Percentiles rank a stretch among this genome's conserved stretches.
Evolutionary conservation across 2,113 vertebrate species (phyloP).

Genomic region (Amphilophus citrinellus): DNA sequence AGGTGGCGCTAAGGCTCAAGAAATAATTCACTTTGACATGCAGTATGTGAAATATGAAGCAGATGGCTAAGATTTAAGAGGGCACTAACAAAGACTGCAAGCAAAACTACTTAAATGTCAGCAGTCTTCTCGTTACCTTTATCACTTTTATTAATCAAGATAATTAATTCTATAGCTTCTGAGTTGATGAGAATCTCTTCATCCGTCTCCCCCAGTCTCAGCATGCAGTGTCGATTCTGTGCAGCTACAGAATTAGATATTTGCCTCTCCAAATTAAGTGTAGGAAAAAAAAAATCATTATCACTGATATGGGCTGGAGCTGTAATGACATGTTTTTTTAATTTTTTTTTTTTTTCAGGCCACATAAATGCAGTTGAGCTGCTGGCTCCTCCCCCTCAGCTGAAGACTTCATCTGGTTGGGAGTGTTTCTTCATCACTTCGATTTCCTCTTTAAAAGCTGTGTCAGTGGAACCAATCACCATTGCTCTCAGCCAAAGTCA

Average conservation of each 20-base stretch:
- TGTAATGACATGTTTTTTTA: too few relatives aligned
- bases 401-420: fast-evolving
- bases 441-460: background rate
- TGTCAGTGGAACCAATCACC: background rate
- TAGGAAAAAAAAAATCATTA: too few relatives aligned
- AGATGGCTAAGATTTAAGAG: background rate
- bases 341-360: background rate
- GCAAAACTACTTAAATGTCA: background rate
- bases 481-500: background rate
- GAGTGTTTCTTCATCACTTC: background rate
- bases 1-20: constrained; percentile 50
- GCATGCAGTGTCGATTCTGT: background rate
- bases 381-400: background rate
- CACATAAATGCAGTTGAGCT: background rate
- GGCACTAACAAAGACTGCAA: background rate
- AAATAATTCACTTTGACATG: background rate
- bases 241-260: background rate
- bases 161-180: fast-evolving
- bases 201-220: background rate
- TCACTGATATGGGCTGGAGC: background rate
- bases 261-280: too few relatives aligned
- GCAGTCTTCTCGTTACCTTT: background rate
- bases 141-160: background rate
- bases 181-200: background rate
- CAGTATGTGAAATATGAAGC: background rate